Percentiles rank a stretch among this genome's conserved stretches.
Conservation (phyloP, 2,113 vertebrate species). For the Synchiropus splendidus region DNA sequence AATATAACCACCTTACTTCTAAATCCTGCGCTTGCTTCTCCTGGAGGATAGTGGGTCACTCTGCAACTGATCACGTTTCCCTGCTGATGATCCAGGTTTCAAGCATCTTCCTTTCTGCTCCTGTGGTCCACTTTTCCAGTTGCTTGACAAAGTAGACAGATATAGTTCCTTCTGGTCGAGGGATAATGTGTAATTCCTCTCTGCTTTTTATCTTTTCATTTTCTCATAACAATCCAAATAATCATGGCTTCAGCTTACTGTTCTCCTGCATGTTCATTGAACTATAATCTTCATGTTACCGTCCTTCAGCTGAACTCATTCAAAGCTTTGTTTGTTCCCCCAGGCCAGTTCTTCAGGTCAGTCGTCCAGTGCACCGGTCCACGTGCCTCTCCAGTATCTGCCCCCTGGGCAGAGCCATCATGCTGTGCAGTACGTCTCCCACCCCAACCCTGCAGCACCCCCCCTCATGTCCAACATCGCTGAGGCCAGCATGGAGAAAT, state of each 20-base stretch:
- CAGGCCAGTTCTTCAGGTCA: constrained; percentile 42
- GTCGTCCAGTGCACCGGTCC: constrained; percentile 30
- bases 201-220: constrained; percentile 8
- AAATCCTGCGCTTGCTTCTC: constrained; percentile 30
- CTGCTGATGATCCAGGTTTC: constrained; percentile 36
- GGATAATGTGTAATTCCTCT: constrained; percentile 17
- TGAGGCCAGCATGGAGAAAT: constrained; percentile 46
- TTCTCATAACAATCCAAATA: too few species aligned
- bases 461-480: constrained; percentile 44
- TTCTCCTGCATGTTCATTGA: neutral
- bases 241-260: constrained; percentile 20
- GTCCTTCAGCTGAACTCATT: neutral
- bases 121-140: constrained; percentile 16
- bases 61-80: constrained; percentile 17
- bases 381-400: constrained; percentile 35
- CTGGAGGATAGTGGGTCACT: constrained; percentile 2
- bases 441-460: constrained; percentile 13
- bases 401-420: constrained; percentile 45
- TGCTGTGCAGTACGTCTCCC: constrained; percentile 25
- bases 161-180: constrained; percentile 21
- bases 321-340: constrained; percentile 14
- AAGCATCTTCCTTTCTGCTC: constrained; percentile 38
- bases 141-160: constrained; percentile 12
- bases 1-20: constrained; percentile 14
- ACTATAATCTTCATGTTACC: neutral